These are phyloP conservation scores for Petaurus breviceps DNA, from an alignment of 2,113 vertebrate genomes.

Conservation along the genomic window DNA sequence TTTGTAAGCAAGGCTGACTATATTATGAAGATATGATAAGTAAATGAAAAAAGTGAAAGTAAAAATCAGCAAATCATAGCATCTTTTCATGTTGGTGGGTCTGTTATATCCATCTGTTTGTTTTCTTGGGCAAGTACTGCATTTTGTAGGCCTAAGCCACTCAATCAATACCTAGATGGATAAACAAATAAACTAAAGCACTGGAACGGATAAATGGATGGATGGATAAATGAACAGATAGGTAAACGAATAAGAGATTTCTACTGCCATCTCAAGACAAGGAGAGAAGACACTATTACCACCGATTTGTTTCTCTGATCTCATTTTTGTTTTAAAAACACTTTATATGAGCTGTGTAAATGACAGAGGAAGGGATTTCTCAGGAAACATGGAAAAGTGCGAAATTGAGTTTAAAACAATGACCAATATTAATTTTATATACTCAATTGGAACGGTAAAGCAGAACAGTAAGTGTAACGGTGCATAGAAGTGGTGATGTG, in stretches of 20 bases:
- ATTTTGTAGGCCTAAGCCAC: slow-evolving; percentile 36
- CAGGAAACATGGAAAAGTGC: slow-evolving; percentile 37
- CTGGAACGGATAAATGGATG: neutral
- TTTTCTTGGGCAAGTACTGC: slow-evolving; percentile 56
- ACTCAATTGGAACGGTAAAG: neutral
- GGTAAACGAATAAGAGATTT: neutral
- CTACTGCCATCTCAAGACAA: neutral
- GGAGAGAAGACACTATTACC: neutral
- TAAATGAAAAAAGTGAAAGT: slow-evolving; percentile 69
- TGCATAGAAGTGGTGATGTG: neutral
- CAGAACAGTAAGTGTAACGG: neutral
- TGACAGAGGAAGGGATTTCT: slow-evolving; percentile 45
- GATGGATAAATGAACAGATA: neutral
- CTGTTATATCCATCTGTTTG: slow-evolving; percentile 38
- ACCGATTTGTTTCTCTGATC: slow-evolving; percentile 50
- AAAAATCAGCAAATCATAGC: slow-evolving; percentile 72
- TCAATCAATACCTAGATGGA: neutral
- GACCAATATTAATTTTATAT: slow-evolving; percentile 29
- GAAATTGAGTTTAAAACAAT: slow-evolving; percentile 51
- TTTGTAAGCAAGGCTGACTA: slow-evolving; percentile 64
- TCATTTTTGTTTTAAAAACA: slow-evolving; percentile 66
- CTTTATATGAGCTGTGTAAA: neutral
- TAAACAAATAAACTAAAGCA: neutral
- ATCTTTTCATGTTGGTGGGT: slow-evolving; percentile 69
- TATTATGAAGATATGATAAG: slow-evolving; percentile 70